Conservation (phyloP, 2,113 vertebrate species). For the Daubentonia madagascariensis region DNA sequence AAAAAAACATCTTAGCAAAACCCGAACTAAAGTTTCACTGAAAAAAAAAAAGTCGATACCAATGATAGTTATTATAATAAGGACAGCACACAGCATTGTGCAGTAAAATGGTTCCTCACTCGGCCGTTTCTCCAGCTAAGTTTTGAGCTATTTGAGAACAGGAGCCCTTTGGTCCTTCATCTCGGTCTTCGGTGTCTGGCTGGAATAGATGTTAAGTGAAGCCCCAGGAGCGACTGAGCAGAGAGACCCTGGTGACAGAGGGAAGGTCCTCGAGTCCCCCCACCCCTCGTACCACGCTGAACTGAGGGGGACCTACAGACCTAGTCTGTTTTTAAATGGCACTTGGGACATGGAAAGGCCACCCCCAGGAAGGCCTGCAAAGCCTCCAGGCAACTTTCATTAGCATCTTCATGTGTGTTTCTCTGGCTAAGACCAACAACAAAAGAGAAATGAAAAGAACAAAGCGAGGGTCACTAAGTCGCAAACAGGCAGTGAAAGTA, state of each 20-base stretch:
- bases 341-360: background rate
- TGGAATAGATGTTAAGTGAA: background rate
- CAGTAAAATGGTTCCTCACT: background rate
- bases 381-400: background rate
- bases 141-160: background rate
- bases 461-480: background rate
- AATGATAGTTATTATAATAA: background rate
- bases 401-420: accelerated
- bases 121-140: accelerated
- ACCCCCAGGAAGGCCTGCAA: background rate
- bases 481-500: background rate
- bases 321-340: no score
- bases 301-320: accelerated
- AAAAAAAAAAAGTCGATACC: background rate
- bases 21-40: background rate
- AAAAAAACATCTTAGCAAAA: background rate
- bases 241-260: background rate
- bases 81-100: background rate
- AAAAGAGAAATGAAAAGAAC: background rate
- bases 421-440: background rate
- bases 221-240: accelerated
- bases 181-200: background rate
- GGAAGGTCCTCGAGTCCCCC: no score
- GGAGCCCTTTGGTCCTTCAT: no score
- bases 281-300: background rate